phyloP scores from a whole-genome alignment of 1,140 invertebrate species.

The Cotesia glomerata region DNA sequence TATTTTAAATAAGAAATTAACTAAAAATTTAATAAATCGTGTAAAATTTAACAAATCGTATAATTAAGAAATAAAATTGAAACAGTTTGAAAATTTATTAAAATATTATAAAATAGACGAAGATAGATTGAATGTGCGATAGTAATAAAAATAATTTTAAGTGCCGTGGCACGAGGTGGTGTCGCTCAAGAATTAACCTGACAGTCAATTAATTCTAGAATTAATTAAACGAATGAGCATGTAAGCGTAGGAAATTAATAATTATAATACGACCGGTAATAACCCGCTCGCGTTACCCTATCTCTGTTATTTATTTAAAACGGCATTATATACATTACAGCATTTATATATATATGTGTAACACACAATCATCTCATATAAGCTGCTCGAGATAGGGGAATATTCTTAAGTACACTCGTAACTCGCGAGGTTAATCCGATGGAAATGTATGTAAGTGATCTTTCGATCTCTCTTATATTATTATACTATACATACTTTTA shows the following conservation, averaged over 20 bases:
- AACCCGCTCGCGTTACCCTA: conserved; percentile 9
- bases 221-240: conserved; percentile 35
- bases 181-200: conserved; percentile 28
- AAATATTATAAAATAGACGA: conserved; percentile 5
- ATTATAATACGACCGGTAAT: conserved; percentile 35
- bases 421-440: conserved; percentile 27
- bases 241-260: conserved; percentile 37
- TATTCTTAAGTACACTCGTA: conserved; percentile 1
- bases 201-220: conserved; percentile 35
- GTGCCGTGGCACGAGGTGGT: neutral
- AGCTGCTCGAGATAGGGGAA: neutral
- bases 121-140: conserved; percentile 6
- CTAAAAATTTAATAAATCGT: no score
- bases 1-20: no score
- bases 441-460: conserved; percentile 23
- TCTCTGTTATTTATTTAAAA: conserved; percentile 1
- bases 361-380: no score
- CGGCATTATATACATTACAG: neutral
- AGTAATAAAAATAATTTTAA: neutral
- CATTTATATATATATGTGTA: no score
- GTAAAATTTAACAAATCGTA: no score
- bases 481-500: neutral
- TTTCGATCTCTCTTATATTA: neutral
- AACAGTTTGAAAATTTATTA: neutral
- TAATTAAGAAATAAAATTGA: no score